Evolutionary conservation across 2,888 invertebrate species (phyloP).

Genomic region (Tipula vernalis): DNA sequence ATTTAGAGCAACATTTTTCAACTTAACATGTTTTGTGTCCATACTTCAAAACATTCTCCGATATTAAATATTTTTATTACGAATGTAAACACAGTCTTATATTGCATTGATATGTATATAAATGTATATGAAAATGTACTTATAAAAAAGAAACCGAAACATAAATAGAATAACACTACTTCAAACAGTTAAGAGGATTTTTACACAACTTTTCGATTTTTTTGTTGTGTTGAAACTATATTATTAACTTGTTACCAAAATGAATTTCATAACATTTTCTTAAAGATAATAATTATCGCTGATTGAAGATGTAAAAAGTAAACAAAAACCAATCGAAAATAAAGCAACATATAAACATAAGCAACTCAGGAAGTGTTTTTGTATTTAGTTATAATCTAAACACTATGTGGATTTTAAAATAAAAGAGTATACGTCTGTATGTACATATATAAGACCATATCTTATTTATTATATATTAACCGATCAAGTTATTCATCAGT

Average conservation of each 20-base stretch:
- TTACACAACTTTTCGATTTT: neutral
- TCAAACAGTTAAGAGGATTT: neutral
- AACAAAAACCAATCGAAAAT: neutral
- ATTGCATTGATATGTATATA: neutral
- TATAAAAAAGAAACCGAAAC: neutral
- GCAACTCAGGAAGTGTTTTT: neutral
- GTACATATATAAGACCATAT: neutral
- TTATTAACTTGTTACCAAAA: neutral
- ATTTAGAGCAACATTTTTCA: neutral
- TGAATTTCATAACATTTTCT: neutral
- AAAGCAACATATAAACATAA: neutral
- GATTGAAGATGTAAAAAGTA: neutral
- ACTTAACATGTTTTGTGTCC: neutral
- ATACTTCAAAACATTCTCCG: neutral
- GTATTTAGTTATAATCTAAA: neutral
- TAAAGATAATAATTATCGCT: neutral
- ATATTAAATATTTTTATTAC: neutral
- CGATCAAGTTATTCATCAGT: neutral
- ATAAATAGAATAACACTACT: constrained; percentile 4
- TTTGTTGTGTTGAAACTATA: neutral
- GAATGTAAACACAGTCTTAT: neutral
- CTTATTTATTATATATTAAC: neutral
- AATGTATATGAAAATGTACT: neutral
- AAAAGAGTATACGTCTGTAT: neutral
- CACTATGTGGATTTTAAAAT: neutral